Conservation (phyloP, 2,888 invertebrate genomes). For the Graphium colonna region DNA sequence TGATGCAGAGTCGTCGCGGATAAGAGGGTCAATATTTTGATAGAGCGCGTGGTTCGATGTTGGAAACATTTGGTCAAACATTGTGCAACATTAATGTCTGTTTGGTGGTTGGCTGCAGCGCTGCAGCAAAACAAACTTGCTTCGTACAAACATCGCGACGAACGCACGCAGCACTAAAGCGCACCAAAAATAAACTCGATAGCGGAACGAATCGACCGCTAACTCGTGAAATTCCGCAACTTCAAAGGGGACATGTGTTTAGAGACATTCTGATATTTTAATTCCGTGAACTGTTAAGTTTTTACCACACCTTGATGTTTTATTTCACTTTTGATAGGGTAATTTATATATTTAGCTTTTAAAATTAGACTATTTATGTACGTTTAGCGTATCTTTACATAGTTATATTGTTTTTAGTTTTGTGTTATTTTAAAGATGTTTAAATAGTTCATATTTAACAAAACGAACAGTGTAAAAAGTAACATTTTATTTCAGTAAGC, state of each 20-base stretch:
- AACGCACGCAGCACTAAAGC: constrained; percentile 38
- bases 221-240: constrained; percentile 63
- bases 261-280: no score
- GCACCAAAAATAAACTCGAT: constrained; percentile 61
- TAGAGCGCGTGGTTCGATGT: constrained; percentile 65
- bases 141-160: constrained; percentile 49
- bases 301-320: no score
- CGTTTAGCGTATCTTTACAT: no score
- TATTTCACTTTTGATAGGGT: no score
- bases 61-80: constrained; percentile 74
- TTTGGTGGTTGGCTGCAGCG: constrained; percentile 50
- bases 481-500: no score
- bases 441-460: no score
- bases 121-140: constrained; percentile 51
- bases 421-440: no score
- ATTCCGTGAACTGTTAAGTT: no score
- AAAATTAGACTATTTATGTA: no score
- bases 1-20: constrained; percentile 63
- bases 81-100: constrained; percentile 63
- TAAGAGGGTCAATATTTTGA: constrained; percentile 78
- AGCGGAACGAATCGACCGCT: constrained; percentile 64
- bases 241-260: constrained; percentile 56
- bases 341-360: no score
- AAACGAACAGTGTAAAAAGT: no score
- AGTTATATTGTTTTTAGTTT: no score